Evolutionary conservation across 2,113 vertebrate genomes (phyloP).

Genomic region (Sarotherodon lohbergeri): DNA sequence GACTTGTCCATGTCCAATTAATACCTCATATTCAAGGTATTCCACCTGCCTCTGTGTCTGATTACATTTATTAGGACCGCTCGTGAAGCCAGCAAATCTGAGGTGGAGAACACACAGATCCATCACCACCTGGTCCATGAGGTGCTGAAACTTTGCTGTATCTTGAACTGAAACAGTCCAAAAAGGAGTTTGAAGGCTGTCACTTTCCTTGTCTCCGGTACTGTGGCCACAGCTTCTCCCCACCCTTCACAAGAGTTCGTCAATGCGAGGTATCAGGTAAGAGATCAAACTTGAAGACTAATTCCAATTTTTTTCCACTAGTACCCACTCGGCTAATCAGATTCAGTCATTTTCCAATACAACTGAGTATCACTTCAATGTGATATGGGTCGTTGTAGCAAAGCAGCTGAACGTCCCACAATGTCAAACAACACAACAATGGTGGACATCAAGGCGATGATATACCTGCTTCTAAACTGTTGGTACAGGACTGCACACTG

Average conservation of each 20-base stretch:
- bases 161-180: background rate
- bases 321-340: background rate
- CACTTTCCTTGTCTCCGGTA: background rate
- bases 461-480: background rate
- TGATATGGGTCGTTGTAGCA: too few relatives aligned
- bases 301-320: rapidly evolving
- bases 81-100: background rate
- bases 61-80: background rate
- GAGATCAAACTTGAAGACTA: background rate
- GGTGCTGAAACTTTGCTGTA: background rate
- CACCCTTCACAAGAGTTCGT: background rate
- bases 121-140: background rate
- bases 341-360: background rate
- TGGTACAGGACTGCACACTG: background rate
- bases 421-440: background rate
- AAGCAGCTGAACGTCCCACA: background rate
- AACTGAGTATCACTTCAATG: too few relatives aligned
- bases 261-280: background rate
- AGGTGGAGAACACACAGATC: background rate
- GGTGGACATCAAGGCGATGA: background rate
- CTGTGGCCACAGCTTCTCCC: background rate
- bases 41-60: background rate
- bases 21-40: background rate
- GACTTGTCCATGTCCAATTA: background rate
- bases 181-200: rapidly evolving